Base-by-base conservation (phyloP, 2,888 invertebrate genomes). In the Parapristionchus giblindavisi region DNA sequence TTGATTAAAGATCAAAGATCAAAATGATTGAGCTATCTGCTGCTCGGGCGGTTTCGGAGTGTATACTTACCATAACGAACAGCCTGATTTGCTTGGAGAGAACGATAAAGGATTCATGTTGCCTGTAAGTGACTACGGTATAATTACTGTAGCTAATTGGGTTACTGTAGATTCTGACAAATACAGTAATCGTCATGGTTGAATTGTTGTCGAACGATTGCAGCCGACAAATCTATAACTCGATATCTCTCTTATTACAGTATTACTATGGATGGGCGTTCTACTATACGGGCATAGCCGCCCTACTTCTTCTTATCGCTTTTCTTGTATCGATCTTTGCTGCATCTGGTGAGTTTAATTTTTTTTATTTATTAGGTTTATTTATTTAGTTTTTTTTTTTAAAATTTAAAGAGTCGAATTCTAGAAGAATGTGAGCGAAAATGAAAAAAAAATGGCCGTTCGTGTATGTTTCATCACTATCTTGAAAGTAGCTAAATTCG, bases 231-330 rank as follows among this genome's bases (percentile, higher is more conserved):
- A 48, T 21, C 14, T 48, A 48, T 48, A 48, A 48, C 48, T 48
- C 11, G 14, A 14, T 48, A 48, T 14, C 11, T 48, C 48, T 21
- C 11, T 48, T 14, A 68, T 68, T 82, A 48, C 77, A 82, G 81
- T 80, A 79, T 61, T 81, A 83, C 56, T 83, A 80, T 66, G 80
- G 80, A 34, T 83, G 83, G 83, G 83, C 82, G 6, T 83, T 81
- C 68, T 83, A 83, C 74, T 52, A 78, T 4, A 70, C 78, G 36
- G 81, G 79, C 6, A 68, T 78, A 21, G 68, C 79, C 14, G 75
- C 77, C 3, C 77, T 77, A 0, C 61, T 82, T 21, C 75, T 80
- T 27, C 75, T 81, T 56, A 14, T 65, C 34, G 73, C 81, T 1
- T 82, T 83, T 54, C 65, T 79, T 6, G 75, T 73, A 17, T 73